phyloP scores from a whole-genome alignment of 2,888 invertebrate genomes.

The Sminthurinus aureus region DNA sequence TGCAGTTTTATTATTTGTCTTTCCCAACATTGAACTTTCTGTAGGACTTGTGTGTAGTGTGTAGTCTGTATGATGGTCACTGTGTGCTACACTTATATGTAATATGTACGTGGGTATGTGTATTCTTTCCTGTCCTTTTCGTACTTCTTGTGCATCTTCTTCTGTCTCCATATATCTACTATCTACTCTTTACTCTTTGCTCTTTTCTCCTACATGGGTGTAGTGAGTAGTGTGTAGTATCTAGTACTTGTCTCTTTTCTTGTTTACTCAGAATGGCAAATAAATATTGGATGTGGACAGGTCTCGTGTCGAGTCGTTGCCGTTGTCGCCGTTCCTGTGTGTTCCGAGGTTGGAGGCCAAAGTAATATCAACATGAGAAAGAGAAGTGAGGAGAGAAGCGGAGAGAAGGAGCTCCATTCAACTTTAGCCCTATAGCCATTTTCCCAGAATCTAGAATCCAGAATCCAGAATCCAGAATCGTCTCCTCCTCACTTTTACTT shows the following conservation, averaged over 20 bases:
- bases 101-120: background rate
- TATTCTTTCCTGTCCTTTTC: background rate
- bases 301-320: conserved; percentile 26
- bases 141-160: conserved; percentile 34
- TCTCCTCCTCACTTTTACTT: background rate
- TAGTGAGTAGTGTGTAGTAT: too few relatives aligned
- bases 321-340: too few relatives aligned
- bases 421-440: conserved; percentile 5
- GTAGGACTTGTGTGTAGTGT: too few relatives aligned
- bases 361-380: conserved; percentile 21
- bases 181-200: background rate
- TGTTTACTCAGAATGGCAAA: conserved; percentile 40
- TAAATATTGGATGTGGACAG: conserved; percentile 44
- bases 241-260: conserved; percentile 9
- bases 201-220: background rate
- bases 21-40: too few relatives aligned
- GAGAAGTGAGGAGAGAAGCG: too few relatives aligned
- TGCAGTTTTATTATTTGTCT: too few relatives aligned
- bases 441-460: too few relatives aligned
- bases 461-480: background rate
- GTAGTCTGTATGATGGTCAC: too few relatives aligned
- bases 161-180: conserved; percentile 21
- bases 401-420: background rate
- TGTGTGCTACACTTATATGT: background rate
- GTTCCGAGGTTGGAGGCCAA: background rate